Evolutionary conservation across 2,797 vertebrate species (phyloP), one percentile per base, ranked within the genome.

Genomic region (Pampus argenteus): DNA sequence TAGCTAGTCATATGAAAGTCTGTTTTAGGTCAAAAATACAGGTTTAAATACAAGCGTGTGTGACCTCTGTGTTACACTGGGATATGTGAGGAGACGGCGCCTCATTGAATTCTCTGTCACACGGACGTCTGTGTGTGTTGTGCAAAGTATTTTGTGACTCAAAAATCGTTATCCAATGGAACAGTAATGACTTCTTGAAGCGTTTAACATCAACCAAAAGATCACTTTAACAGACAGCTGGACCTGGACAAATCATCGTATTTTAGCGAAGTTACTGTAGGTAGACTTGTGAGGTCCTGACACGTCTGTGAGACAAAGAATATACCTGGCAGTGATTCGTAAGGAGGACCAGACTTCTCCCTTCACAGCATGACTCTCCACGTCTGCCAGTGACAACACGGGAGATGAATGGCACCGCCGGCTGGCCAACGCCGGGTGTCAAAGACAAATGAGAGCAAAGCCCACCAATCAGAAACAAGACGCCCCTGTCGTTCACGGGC

Each of bases 381-480:
- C 51, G 66, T 87, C 86, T 73, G 78, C 66, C 63, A 8, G 66
- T 90, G 91, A 44, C 40, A 44, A 92, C 90, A 90, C 1, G 18
- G 20, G 66, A 90, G 93, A 94, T 89, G 87, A 87, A 94, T 93
- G 87, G 72, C 38, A 52, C 75, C 2, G 73, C 61, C 47, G 84
- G 74, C 74, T 26, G 78, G 81, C 84, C 88, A 76, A 78, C 66
- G 61, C 82, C 8, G 79, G 71, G 66, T 88, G 90, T 89, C 88
- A 86, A 81, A 93, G 90, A 93, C 90, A 92, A 93, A 95, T 89
- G 91, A 92, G 91, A 76, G 81, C 60, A 38, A 62, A 68, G 68
- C 68, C 86, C 81, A 88, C 92, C 91, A 91, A 91, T 91, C 85
- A 82, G 83, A 82, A 70, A 57, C 66, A 9, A 69, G 78, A 79